Percentiles rank a stretch among this genome's conserved stretches.
Evolutionary conservation across 2,888 invertebrate genomes (phyloP).

Genomic region (Drosophila pegasa): DNA sequence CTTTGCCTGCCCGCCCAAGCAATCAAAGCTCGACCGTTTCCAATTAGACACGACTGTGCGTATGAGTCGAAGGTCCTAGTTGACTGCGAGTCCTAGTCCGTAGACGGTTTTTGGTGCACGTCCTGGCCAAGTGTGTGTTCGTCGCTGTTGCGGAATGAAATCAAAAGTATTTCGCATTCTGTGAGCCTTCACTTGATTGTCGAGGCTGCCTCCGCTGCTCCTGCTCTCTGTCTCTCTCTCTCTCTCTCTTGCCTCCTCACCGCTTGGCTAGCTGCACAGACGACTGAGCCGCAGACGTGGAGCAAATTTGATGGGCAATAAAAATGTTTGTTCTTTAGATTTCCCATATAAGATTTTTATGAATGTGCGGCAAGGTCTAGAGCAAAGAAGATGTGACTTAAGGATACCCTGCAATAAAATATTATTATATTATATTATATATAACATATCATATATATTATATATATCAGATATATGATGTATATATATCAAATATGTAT

Average conservation of each 20-base stretch:
- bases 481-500: too few species aligned
- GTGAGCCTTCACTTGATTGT: conserved; percentile 37
- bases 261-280: conserved; percentile 26
- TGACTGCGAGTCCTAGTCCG: not conserved
- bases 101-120: not conserved
- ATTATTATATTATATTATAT: too few species aligned
- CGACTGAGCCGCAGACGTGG: conserved; percentile 50
- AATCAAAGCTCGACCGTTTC: conserved; percentile 52
- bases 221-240: not conserved
- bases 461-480: too few species aligned
- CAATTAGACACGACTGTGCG: conserved; percentile 48
- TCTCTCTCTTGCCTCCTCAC: not conserved
- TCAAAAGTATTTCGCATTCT: conserved; percentile 45
- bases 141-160: conserved; percentile 44
- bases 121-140: conserved; percentile 22
- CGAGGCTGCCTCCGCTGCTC: not conserved
- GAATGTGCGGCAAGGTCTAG: conserved; percentile 19
- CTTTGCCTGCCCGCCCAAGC: conserved; percentile 23
- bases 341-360: conserved; percentile 47
- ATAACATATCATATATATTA: too few species aligned
- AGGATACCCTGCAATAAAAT: conserved; percentile 23
- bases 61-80: not conserved
- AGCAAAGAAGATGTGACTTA: not conserved
- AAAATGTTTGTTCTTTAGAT: conserved; percentile 62
- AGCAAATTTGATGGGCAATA: conserved; percentile 71